Percentiles rank a stretch among this genome's conserved stretches.
Conservation (phyloP, 2,797 vertebrate species). For the Pristis pectinata region DNA sequence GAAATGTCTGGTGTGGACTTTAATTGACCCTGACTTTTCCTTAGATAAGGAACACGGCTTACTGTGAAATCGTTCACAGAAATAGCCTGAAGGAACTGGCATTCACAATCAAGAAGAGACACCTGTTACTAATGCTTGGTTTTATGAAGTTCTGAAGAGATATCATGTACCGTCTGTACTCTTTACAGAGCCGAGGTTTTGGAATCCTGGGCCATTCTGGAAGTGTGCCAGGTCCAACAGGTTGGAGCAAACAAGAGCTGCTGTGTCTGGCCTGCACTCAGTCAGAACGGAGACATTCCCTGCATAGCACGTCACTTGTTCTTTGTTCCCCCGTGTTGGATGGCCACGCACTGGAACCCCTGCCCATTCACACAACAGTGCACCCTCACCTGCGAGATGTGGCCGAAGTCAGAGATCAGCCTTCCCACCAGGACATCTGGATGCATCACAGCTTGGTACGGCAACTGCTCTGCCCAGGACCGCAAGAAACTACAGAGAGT, state of each 20-base stretch:
- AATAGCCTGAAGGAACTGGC: not conserved
- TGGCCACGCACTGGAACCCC: not conserved
- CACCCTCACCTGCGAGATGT: not conserved
- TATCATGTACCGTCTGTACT: conserved; percentile 16
- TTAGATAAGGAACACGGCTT: not conserved
- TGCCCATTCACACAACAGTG: no score
- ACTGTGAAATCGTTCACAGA: conserved; percentile 1
- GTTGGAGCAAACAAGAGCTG: not conserved
- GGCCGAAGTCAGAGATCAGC: not conserved
- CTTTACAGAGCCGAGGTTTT: not conserved
- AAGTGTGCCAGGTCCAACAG: not conserved
- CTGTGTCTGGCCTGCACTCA: not conserved
- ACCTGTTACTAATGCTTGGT: conserved; percentile 8
- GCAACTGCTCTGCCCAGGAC: no score
- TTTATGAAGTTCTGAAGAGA: not conserved
- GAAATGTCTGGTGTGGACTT: not conserved
- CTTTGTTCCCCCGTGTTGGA: not conserved
- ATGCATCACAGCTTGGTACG: no score
- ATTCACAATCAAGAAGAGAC: not conserved
- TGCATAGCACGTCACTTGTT: not conserved
- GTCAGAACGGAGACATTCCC: conserved; percentile 7
- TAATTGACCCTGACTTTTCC: not conserved
- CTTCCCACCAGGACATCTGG: no score
- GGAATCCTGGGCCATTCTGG: not conserved
- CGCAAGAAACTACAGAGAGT: no score